Evolutionary conservation across 2,888 invertebrate species (phyloP).

Genomic region (Acheta domesticus): DNA sequence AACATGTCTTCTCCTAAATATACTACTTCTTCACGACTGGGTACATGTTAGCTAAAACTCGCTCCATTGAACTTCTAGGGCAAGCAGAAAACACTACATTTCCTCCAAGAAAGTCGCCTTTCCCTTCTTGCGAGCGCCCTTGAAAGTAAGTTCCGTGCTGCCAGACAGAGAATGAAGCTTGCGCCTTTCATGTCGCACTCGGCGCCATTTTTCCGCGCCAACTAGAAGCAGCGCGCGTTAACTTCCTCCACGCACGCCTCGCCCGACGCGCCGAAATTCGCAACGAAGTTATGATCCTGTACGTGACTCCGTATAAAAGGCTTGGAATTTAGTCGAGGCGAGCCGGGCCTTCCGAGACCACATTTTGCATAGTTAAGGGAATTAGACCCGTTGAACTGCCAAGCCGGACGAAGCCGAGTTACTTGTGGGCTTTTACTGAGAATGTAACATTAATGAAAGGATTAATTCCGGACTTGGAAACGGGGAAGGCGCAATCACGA

Average conservation of each 20-base stretch:
- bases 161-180: too few species aligned
- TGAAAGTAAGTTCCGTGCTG: too few species aligned
- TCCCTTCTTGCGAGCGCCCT: too few species aligned
- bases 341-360: neutral
- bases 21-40: too few species aligned
- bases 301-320: constrained; percentile 18
- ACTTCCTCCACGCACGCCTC: neutral
- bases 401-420: neutral
- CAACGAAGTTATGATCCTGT: constrained; percentile 1
- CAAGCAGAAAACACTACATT: too few species aligned
- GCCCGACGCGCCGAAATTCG: neutral
- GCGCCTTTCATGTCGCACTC: neutral
- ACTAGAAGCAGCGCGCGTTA: neutral
- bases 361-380: neutral
- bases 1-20: too few species aligned
- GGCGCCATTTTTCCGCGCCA: neutral
- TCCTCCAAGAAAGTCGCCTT: too few species aligned
- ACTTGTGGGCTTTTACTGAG: neutral
- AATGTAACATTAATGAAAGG: constrained; percentile 11
- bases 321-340: neutral
- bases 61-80: too few species aligned
- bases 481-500: neutral
- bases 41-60: too few species aligned
- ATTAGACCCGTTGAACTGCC: neutral
- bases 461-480: neutral